These are phyloP conservation scores for Macrotis lagotis DNA, from an alignment of 2,113 vertebrate species.

Conservation along the genomic window DNA sequence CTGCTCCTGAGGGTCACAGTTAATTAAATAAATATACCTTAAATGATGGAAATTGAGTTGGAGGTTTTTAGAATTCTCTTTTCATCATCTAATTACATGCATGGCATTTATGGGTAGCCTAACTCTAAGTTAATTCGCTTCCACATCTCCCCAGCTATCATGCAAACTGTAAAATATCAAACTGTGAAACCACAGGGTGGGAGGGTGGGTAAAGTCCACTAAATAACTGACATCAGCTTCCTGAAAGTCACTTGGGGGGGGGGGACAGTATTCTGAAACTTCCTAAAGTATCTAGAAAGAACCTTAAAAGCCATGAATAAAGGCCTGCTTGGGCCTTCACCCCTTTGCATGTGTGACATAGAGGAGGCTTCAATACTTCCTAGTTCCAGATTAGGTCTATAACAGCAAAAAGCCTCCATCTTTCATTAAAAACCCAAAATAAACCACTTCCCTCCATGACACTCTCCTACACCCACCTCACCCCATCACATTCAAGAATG, in stretches of 20 bases:
- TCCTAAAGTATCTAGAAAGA: constrained; percentile 29
- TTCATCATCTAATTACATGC: constrained; percentile 62
- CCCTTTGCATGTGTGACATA: background rate
- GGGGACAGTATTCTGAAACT: background rate
- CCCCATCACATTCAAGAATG: background rate
- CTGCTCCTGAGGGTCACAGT: constrained; percentile 52
- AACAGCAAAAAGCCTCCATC: constrained; percentile 8
- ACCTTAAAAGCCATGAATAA: constrained; percentile 51
- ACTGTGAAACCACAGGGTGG: constrained; percentile 42
- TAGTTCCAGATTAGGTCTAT: constrained; percentile 26
- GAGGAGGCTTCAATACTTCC: constrained; percentile 18
- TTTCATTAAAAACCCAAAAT: background rate
- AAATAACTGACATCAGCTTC: constrained; percentile 2
- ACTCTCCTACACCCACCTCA: background rate
- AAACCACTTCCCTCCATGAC: background rate
- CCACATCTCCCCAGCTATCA: constrained; percentile 41
- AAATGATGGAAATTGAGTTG: constrained; percentile 64
- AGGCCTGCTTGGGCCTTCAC: background rate
- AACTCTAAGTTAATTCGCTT: constrained; percentile 48
- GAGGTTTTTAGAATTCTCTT: constrained; percentile 70
- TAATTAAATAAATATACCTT: constrained; percentile 70
- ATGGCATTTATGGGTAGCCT: constrained; percentile 55
- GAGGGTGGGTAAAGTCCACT: constrained; percentile 34
- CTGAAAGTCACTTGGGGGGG: constrained; percentile 20
- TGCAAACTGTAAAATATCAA: constrained; percentile 52